These are phyloP conservation scores for Psittacus erithacus DNA, from an alignment of 2,113 vertebrate genomes.

Conservation along the genomic window DNA sequence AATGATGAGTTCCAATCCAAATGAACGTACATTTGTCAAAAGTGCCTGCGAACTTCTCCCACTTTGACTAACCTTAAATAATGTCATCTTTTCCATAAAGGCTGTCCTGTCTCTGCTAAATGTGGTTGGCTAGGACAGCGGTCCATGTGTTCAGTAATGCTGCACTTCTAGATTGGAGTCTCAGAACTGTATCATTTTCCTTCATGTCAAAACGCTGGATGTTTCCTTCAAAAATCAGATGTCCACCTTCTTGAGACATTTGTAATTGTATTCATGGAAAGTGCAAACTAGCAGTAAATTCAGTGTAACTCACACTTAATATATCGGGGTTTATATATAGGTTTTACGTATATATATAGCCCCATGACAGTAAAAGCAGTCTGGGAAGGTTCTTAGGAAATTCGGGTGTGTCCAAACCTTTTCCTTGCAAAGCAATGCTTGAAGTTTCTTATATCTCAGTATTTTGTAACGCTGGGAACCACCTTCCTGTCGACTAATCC, in stretches of 20 bases:
- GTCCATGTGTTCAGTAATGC: neutral
- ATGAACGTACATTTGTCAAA: rapidly evolving
- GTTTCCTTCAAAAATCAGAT: neutral
- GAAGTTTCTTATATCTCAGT: neutral
- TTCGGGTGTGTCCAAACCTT: neutral
- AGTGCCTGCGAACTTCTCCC: neutral
- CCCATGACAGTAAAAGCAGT: neutral
- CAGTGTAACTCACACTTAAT: neutral
- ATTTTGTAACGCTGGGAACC: neutral
- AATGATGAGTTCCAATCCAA: neutral
- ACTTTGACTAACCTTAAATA: neutral
- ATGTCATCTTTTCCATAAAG: neutral
- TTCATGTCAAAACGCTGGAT: neutral
- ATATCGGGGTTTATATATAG: neutral
- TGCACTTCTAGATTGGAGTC: neutral
- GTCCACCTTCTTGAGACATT: neutral
- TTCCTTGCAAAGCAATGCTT: neutral
- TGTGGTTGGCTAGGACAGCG: neutral
- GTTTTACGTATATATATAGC: no score
- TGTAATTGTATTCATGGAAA: neutral
- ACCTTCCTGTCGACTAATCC: neutral
- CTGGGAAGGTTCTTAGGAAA: neutral
- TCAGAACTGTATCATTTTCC: neutral
- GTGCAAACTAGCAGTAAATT: neutral
- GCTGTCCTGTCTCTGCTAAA: neutral